These are phyloP conservation scores for Microctenopoma lineatum DNA, from an alignment of 2,797 vertebrate genomes.

Conservation along the genomic window DNA sequence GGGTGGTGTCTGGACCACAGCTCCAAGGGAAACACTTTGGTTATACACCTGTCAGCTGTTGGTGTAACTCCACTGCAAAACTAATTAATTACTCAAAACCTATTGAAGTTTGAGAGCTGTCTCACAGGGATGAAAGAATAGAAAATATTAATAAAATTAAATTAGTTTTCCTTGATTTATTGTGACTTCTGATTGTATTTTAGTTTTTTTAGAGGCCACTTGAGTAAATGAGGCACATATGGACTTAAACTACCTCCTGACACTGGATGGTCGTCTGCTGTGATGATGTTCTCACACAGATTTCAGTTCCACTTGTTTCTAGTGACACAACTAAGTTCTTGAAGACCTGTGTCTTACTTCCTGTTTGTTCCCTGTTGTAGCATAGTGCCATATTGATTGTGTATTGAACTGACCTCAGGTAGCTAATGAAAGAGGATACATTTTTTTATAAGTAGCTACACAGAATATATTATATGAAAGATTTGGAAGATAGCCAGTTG, in stretches of 20 bases:
- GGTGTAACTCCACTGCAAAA: slow-evolving; percentile 34
- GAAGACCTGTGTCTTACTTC: background rate
- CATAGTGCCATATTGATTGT: background rate
- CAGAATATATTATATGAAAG: slow-evolving; percentile 21
- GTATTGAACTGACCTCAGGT: slow-evolving; percentile 7
- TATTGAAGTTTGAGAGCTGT: slow-evolving; percentile 17
- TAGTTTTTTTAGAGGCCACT: slow-evolving; percentile 34
- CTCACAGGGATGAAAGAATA: background rate
- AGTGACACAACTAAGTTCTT: slow-evolving; percentile 6
- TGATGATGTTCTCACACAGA: background rate
- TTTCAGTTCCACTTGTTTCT: background rate
- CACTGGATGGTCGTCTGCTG: slow-evolving; percentile 5
- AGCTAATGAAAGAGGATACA: slow-evolving; percentile 26
- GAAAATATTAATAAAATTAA: slow-evolving; percentile 5
- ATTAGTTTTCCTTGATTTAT: slow-evolving; percentile 12
- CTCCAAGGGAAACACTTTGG: slow-evolving; percentile 22
- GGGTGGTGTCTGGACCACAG: slow-evolving; percentile 30
- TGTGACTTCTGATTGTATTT: slow-evolving; percentile 25
- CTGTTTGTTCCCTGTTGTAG: slow-evolving; percentile 15
- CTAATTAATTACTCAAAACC: slow-evolving; percentile 48
- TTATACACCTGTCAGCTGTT: slow-evolving; percentile 21
- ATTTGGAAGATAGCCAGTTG: slow-evolving; percentile 35
- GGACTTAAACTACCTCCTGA: background rate
- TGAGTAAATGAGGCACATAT: slow-evolving; percentile 12
- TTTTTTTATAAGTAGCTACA: slow-evolving; percentile 16